Evolutionary conservation across 30 jellyfish, hydroid and myxozoan genomes (phyloP), one percentile per base, ranked within the genome.

Genomic region (Nemopilema nomurai): DNA sequence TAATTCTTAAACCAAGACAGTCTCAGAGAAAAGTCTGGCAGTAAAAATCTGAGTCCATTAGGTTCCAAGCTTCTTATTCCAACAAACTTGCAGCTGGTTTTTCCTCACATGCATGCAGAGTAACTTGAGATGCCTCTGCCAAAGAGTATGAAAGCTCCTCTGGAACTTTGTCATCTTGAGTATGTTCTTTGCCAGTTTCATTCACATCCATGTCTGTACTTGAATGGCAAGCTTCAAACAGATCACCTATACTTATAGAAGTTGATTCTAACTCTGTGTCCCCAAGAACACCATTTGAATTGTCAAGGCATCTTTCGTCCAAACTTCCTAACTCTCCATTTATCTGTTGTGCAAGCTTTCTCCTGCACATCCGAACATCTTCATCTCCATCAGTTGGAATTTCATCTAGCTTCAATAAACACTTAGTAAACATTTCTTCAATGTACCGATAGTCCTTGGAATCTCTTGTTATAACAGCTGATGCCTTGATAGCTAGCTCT

Each of bases 371-470:
- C 16, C 98, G 92, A 20, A 92, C 72, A 0, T 66, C 90, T 28
- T 78, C 89, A n/a, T 62, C 72, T 57, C 98, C 98, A 66, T 92
- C 90, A 16, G 98, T 82, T 77, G 83, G 29, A 1, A 92, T 79
- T 28, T 76, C 83, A 83, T 92, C 98, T 8, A 92, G 87, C 24
- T 63, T 75, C 28, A 92, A 74, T 82, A 92, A 41, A 62, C 96
- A 92, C 69, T 88, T 92, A 49, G 83, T 92, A 18, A 92, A 84
- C 97, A 92, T 87, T 88, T 92, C 98, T 73, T 92, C 98, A 52
- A 76, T 71, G 33, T 66, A 86, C 0, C 78, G 78, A 23, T 74
- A 83, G 7, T 87, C 87, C 49, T 87, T 76, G 30, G 62, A 28
- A 57, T 67, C 69, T 18, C 33, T 86, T 1, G 78, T 52, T 50